A percentile compares a stretch with the other conserved stretches of the same genome.
Conservation (phyloP, 2,113 vertebrate species). For the Xyrauchen texanus region DNA sequence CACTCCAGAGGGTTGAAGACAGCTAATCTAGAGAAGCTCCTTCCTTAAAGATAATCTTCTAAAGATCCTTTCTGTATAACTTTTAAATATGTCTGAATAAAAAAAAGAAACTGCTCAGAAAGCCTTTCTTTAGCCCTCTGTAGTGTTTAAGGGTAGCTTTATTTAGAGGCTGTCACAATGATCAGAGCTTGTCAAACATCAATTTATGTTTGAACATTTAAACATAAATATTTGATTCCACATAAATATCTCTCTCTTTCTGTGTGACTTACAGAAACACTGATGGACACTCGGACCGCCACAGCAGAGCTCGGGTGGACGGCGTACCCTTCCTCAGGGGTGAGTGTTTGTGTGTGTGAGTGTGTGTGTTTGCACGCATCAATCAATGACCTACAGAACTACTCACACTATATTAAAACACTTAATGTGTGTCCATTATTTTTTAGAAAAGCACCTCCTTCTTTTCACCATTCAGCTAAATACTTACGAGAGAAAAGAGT, state of each 20-base stretch:
- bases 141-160: too few relatives aligned
- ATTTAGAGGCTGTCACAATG: too few relatives aligned
- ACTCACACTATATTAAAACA: neutral
- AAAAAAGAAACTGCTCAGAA: too few relatives aligned
- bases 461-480: conserved; percentile 17
- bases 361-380: neutral
- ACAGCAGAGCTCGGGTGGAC: conserved; percentile 98
- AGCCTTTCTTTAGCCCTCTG: too few relatives aligned
- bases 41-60: too few relatives aligned
- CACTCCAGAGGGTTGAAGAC: too few relatives aligned
- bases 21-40: too few relatives aligned
- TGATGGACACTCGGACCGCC: conserved; percentile 97
- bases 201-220: too few relatives aligned
- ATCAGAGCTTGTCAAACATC: too few relatives aligned
- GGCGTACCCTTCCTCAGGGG: conserved; percentile 94
- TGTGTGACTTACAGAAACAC: conserved; percentile 80
- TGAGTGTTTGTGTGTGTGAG: conserved; percentile 77
- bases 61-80: too few relatives aligned
- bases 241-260: conserved; percentile 15
- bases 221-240: too few relatives aligned
- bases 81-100: too few relatives aligned
- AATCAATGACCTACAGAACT: neutral
- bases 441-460: conserved; percentile 17
- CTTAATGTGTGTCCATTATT: neutral
- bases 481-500: conserved; percentile 12